Evolutionary conservation across 1,140 invertebrate species (phyloP), one percentile per base, ranked within the genome.

Genomic region (Apocrypta bakeri): DNA sequence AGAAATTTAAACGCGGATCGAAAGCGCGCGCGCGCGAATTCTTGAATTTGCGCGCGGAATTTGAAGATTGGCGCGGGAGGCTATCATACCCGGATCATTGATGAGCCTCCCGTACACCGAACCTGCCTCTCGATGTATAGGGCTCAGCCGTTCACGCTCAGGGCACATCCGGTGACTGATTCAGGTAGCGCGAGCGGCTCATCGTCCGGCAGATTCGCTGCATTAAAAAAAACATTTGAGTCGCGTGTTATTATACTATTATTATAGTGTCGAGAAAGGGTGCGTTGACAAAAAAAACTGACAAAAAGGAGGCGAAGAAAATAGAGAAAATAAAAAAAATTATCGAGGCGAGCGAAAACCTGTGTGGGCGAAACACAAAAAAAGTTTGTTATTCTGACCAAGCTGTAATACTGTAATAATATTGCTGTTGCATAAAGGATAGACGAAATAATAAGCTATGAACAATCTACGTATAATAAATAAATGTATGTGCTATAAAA

Each of bases 391-490:
- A 90, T 89, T 90, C 85, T 88, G 89, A 90, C 88, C 88, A 88
- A 89, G 88, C 87, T 87, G 87, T 90, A 91, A 89, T 89, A 88
- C 85, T 89, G 87, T 89, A 89, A 88, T 90, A 90, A 88, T 83
- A 83, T 91, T 90, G 88, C 88, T 91, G 90, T 91, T 90, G 89
- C 89, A 87, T 90, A 88, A 90, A 85, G 84, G 82, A 79, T 71
- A 86, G 88, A 88, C 84, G 87, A 88, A 89, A 89, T 88, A 89
- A 90, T 90, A 92, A 91, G 90, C 91, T 91, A 91, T 89, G 90
- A 91, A 91, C 90, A 90, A 91, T 91, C 90, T 91, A 91, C 88
- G 87, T 91, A 91, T 92, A 90, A 91, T 91, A 91, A 90, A 91
- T 92, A 89, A 91, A 90, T 91, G 90, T 91, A 90, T 91, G 90